Conservation (phyloP, 2,888 invertebrate species). For the Petrolisthes manimaculis region DNA sequence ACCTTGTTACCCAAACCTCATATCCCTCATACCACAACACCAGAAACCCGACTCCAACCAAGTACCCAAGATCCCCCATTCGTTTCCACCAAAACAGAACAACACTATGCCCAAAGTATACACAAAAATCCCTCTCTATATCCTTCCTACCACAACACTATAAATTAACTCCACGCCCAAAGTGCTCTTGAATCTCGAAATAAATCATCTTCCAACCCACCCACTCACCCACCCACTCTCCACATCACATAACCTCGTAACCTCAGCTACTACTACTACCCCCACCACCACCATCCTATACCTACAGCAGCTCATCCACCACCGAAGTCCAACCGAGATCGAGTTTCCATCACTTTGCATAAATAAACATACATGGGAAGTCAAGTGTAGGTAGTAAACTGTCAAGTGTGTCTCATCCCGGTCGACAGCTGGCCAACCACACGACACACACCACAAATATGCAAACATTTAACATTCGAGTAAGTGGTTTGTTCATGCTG, state of each 20-base stretch:
- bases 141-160: background rate
- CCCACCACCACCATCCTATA: background rate
- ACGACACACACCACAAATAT: slow-evolving; percentile 20
- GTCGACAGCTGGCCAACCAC: slow-evolving; percentile 10
- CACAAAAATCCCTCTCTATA: background rate
- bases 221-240: background rate
- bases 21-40: too few relatives aligned
- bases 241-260: background rate
- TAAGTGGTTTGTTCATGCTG: too few relatives aligned
- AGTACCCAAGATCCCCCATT: too few relatives aligned
- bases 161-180: background rate
- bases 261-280: background rate
- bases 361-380: slow-evolving; percentile 17
- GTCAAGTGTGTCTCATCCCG: background rate
- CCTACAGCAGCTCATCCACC: background rate
- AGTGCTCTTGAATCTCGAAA: background rate
- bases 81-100: background rate
- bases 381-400: slow-evolving; percentile 5
- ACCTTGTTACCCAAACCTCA: too few relatives aligned
- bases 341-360: slow-evolving; percentile 27
- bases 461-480: background rate
- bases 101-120: background rate
- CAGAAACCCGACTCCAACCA: too few relatives aligned
- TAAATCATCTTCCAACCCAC: background rate
- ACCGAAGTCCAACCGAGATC: background rate